Percentiles rank a stretch among this genome's conserved stretches.
These are phyloP conservation scores for Aphidoletes aphidimyza DNA, from an alignment of 2,888 invertebrate species.

Conservation along the genomic window DNA sequence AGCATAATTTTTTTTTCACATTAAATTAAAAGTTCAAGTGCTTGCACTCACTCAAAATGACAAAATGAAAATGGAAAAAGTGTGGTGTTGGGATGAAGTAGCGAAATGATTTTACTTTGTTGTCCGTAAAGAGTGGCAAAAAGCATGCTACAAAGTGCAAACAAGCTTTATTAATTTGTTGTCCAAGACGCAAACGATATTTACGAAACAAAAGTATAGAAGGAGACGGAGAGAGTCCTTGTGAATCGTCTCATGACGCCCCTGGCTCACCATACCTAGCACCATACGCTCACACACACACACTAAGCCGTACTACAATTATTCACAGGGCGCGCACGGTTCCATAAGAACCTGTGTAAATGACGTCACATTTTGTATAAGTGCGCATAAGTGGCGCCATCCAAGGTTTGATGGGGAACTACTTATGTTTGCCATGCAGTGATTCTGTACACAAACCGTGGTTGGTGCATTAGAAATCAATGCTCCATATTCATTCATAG, in stretches of 20 bases:
- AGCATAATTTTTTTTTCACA: background rate
- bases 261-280: no score
- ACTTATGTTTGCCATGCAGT: no score
- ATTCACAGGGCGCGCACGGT: no score
- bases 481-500: no score
- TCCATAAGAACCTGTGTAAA: no score
- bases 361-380: no score
- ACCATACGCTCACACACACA: no score
- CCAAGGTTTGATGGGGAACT: no score
- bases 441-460: no score
- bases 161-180: conserved; percentile 46
- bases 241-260: background rate
- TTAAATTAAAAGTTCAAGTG: conserved; percentile 51
- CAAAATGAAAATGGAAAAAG: background rate
- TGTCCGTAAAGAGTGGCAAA: background rate
- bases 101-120: background rate
- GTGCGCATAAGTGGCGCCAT: no score
- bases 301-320: no score
- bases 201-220: background rate
- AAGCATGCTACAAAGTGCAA: conserved; percentile 15
- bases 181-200: conserved; percentile 7
- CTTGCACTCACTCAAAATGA: background rate
- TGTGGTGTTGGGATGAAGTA: background rate
- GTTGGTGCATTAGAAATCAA: no score
- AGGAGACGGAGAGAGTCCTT: background rate